A percentile compares a stretch with the other conserved stretches of the same genome.
phyloP scores from a whole-genome alignment of 2,797 vertebrate genomes.

The Nyctalus aviator region DNA sequence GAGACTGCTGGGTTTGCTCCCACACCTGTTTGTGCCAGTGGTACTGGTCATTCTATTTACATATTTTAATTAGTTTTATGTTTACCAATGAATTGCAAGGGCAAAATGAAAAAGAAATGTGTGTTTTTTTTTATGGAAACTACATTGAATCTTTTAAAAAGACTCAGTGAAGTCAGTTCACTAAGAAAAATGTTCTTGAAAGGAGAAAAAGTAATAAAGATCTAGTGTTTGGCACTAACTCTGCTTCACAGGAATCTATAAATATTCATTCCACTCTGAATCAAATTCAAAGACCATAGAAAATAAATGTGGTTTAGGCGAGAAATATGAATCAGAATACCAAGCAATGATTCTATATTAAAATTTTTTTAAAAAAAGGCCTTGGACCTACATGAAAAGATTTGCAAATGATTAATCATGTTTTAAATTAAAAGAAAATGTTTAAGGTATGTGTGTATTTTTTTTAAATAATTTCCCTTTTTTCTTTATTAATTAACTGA shows the following conservation, averaged over 20 bases:
- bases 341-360: background rate
- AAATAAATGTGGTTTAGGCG: background rate
- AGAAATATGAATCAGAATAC: background rate
- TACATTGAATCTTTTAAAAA: background rate
- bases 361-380: background rate
- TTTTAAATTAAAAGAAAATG: constrained; percentile 3
- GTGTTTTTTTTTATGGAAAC: constrained; percentile 9
- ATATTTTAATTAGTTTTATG: background rate
- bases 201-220: background rate
- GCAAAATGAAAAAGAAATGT: background rate
- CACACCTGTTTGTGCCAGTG: background rate
- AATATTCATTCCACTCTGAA: constrained; percentile 1
- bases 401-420: background rate
- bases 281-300: background rate
- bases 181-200: constrained; percentile 12
- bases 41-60: background rate
- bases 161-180: background rate
- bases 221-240: background rate
- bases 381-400: background rate
- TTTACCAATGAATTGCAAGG: background rate
- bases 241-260: background rate
- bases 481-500: background rate
- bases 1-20: background rate
- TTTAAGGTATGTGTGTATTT: background rate
- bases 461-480: background rate